Evolutionary conservation across 2,888 invertebrate species (phyloP).

Genomic region (Aporophyla lueneburgensis): DNA sequence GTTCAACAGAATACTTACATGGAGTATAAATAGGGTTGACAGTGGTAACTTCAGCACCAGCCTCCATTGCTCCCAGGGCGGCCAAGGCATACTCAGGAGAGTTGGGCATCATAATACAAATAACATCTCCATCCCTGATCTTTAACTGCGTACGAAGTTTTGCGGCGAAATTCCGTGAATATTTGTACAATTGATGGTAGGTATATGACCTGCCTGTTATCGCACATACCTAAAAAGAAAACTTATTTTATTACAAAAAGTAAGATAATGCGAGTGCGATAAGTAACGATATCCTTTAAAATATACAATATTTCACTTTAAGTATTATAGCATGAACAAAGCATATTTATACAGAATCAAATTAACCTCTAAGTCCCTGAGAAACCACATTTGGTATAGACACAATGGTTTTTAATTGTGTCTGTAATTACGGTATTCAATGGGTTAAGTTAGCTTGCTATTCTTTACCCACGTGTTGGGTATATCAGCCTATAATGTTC

Average conservation of each 20-base stretch:
- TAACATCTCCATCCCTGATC: constrained; percentile 91
- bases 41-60: constrained; percentile 92
- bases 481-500: too few species aligned
- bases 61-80: constrained; percentile 91
- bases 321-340: background rate
- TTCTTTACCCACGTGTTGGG: too few species aligned
- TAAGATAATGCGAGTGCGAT: background rate
- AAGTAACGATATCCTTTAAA: background rate
- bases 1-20: constrained; percentile 75
- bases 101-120: constrained; percentile 93
- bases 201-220: constrained; percentile 92
- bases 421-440: too few species aligned
- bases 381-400: too few species aligned
- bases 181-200: constrained; percentile 91
- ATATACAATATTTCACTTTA: background rate
- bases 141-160: constrained; percentile 91
- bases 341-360: background rate
- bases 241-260: background rate
- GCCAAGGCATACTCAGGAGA: constrained; percentile 93
- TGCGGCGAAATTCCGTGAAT: constrained; percentile 91
- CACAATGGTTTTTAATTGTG: too few species aligned
- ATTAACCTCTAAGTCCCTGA: too few species aligned
- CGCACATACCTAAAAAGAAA: constrained; percentile 91
- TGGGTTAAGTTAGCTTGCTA: too few species aligned
- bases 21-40: constrained; percentile 93